Conservation (phyloP, 2,113 vertebrate species). For the Illadopsis cleaveri region DNA sequence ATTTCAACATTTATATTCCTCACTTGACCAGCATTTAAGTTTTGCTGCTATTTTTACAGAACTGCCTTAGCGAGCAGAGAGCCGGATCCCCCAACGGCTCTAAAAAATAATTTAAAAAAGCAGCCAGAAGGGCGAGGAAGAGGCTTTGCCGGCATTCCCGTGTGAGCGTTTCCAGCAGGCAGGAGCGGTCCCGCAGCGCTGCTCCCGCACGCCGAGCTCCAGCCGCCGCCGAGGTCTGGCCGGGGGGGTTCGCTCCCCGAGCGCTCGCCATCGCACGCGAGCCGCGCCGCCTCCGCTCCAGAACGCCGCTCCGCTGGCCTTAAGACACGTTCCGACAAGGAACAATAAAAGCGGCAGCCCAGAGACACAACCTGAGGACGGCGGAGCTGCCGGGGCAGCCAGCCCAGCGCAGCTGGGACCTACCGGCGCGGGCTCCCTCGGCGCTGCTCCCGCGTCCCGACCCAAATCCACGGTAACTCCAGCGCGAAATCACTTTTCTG, state of each 20-base stretch:
- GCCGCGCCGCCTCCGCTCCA: background rate
- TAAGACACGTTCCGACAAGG: fast-evolving
- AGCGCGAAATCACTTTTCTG: background rate
- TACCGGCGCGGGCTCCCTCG: background rate
- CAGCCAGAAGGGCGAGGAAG: fast-evolving
- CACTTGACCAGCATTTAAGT: background rate
- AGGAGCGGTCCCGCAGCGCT: background rate
- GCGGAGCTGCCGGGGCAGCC: background rate
- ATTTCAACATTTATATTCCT: fast-evolving
- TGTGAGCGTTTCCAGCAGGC: background rate
- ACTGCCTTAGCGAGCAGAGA: background rate
- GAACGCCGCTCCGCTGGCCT: background rate
- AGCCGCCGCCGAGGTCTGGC: background rate
- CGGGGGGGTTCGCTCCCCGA: background rate
- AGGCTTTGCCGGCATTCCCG: fast-evolving
- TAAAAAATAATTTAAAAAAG: background rate
- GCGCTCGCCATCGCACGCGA: background rate
- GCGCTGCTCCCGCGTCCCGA: background rate
- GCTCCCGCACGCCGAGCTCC: background rate
- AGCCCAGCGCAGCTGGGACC: background rate
- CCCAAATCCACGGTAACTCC: background rate
- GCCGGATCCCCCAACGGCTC: background rate
- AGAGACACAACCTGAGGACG: background rate
- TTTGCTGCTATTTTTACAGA: background rate
- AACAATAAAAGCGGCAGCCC: background rate